Percentiles rank a stretch among this genome's conserved stretches.
Evolutionary conservation across 2,113 vertebrate species (phyloP).

Genomic region (Aspidoscelis tigris): DNA sequence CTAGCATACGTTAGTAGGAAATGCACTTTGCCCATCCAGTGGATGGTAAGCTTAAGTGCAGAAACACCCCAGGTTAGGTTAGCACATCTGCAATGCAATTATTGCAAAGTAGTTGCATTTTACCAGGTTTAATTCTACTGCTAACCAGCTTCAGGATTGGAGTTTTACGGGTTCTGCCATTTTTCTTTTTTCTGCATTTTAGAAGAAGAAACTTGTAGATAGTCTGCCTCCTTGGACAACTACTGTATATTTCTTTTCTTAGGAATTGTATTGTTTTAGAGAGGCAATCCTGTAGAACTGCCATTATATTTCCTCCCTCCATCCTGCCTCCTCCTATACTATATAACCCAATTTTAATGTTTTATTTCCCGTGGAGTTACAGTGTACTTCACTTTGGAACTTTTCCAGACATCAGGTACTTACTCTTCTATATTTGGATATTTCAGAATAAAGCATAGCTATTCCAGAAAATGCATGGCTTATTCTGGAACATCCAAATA

Average conservation of each 20-base stretch:
- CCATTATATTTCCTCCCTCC: too few species aligned
- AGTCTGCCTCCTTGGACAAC: background rate
- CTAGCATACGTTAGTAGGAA: too few species aligned
- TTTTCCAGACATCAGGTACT: background rate
- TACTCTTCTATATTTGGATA: too few species aligned
- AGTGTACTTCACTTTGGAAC: background rate
- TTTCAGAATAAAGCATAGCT: too few species aligned
- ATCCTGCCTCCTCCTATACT: too few species aligned
- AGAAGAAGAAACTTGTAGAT: background rate
- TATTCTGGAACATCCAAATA: too few species aligned
- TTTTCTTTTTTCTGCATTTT: background rate
- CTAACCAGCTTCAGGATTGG: background rate
- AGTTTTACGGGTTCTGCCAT: background rate
- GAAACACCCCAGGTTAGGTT: too few species aligned
- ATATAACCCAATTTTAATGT: background rate
- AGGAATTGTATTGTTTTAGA: background rate
- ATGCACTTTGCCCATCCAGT: too few species aligned
- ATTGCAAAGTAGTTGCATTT: background rate
- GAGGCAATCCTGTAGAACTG: background rate
- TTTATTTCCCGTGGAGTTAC: too few species aligned
- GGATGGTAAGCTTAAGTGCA: too few species aligned
- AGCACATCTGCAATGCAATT: background rate
- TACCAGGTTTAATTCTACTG: background rate
- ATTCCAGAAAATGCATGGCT: too few species aligned
- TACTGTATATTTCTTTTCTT: background rate